Evolutionary conservation across 2,797 vertebrate genomes (phyloP).

Genomic region (Betta splendens): DNA sequence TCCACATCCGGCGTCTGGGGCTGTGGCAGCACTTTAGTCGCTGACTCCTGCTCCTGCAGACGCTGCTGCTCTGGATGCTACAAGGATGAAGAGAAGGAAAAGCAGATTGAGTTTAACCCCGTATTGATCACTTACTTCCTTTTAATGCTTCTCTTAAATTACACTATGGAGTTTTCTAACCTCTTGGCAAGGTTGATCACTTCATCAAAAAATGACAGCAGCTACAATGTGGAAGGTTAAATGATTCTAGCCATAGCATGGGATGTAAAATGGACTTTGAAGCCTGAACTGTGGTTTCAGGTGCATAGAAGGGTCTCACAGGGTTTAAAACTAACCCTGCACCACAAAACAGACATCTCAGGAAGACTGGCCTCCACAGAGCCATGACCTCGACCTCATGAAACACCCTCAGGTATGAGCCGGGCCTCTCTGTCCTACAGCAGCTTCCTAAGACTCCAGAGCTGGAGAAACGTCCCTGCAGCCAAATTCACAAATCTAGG

Average conservation of each 20-base stretch:
- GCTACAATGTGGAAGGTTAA: no score
- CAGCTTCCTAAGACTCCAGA: slow-evolving; percentile 5
- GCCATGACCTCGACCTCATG: not conserved
- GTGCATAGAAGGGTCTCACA: no score
- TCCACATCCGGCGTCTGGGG: slow-evolving; percentile 46
- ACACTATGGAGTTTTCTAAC: no score
- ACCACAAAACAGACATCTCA: not conserved
- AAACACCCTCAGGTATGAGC: not conserved
- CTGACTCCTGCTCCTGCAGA: slow-evolving; percentile 13
- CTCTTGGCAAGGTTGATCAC: no score
- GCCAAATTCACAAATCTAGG: not conserved
- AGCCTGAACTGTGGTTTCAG: no score
- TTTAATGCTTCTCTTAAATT: not conserved
- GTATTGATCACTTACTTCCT: not conserved
- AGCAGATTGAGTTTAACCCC: no score
- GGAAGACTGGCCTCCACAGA: not conserved
- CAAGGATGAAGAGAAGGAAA: not conserved
- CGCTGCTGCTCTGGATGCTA: slow-evolving; percentile 4
- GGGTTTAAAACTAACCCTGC: no score
- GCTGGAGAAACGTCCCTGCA: slow-evolving; percentile 12
- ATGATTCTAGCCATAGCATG: no score
- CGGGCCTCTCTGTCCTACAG: slow-evolving; percentile 1
- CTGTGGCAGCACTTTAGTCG: slow-evolving; percentile 19
- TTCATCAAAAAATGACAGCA: no score
- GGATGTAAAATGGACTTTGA: no score